Percentiles rank a stretch among this genome's conserved stretches.
phyloP scores from a whole-genome alignment of 1,140 invertebrate species.

The Venustaconcha ellipsiformis region DNA sequence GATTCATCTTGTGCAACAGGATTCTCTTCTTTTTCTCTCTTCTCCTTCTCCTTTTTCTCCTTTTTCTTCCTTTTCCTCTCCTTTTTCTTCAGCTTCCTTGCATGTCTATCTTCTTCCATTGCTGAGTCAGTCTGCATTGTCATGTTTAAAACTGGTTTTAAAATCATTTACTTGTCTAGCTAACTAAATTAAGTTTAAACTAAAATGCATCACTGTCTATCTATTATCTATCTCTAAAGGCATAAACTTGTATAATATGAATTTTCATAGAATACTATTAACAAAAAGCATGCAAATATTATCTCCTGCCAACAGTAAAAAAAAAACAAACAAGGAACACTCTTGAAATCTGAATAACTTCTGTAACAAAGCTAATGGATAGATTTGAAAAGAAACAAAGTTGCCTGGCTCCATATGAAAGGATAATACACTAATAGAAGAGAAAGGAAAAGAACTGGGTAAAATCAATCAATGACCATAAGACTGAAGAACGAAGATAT shows the following conservation, averaged over 20 bases:
- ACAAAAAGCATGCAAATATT: not conserved
- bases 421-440: too few relatives aligned
- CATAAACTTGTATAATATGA: too few relatives aligned
- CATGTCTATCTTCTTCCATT: slow-evolving; percentile 18
- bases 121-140: slow-evolving; percentile 15
- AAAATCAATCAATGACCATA: too few relatives aligned
- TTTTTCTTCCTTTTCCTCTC: slow-evolving; percentile 30
- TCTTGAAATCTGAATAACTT: too few relatives aligned
- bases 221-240: not conserved
- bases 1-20: too few relatives aligned
- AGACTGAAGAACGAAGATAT: too few relatives aligned
- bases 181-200: not conserved
- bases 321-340: too few relatives aligned
- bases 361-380: too few relatives aligned
- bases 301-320: not conserved
- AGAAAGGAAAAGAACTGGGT: too few relatives aligned
- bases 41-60: slow-evolving; percentile 27
- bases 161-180: not conserved
- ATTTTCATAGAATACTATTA: not conserved
- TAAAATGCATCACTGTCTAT: not conserved
- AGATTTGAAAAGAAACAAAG: too few relatives aligned
- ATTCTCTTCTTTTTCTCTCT: not conserved
- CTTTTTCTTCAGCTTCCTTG: slow-evolving; percentile 23
- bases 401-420: too few relatives aligned
- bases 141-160: not conserved